These are phyloP conservation scores for Trialeurodes vaporariorum DNA, from an alignment of 1,140 invertebrate species.

Conservation along the genomic window DNA sequence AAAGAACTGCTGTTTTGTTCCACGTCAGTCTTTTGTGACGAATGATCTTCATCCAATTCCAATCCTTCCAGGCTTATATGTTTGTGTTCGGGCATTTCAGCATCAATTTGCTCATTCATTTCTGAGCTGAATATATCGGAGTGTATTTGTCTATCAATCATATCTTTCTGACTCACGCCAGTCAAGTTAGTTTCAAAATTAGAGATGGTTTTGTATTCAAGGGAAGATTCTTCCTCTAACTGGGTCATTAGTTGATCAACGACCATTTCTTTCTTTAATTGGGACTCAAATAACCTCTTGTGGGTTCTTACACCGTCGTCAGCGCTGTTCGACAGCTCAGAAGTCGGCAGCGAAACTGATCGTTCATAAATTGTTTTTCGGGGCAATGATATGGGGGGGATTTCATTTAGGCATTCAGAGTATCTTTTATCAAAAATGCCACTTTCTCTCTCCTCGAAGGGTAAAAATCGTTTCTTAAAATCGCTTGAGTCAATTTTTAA, in stretches of 20 bases:
- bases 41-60: too few species aligned
- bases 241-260: slow-evolving; percentile 30
- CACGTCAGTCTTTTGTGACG: too few species aligned
- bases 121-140: slow-evolving; percentile 33
- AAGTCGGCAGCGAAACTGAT: slow-evolving; percentile 37
- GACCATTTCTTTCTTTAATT: slow-evolving; percentile 39
- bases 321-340: slow-evolving; percentile 32
- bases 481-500: background rate
- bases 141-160: slow-evolving; percentile 31
- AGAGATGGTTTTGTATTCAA: slow-evolving; percentile 35
- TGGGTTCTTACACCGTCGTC: slow-evolving; percentile 29
- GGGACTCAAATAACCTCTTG: slow-evolving; percentile 38
- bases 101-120: slow-evolving; percentile 34
- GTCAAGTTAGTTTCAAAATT: slow-evolving; percentile 17
- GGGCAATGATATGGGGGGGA: slow-evolving; percentile 24
- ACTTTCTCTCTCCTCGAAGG: background rate
- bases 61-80: slow-evolving; percentile 12
- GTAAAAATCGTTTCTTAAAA: background rate
- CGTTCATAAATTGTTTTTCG: slow-evolving; percentile 36
- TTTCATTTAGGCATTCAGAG: slow-evolving; percentile 10
- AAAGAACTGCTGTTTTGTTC: too few species aligned
- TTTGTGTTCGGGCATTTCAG: slow-evolving; percentile 26
- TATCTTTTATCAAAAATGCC: slow-evolving; percentile 10
- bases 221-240: slow-evolving; percentile 39
- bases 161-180: slow-evolving; percentile 27